These are phyloP conservation scores for Portunus trituberculatus DNA, from an alignment of 1,140 invertebrate genomes.

Conservation along the genomic window DNA sequence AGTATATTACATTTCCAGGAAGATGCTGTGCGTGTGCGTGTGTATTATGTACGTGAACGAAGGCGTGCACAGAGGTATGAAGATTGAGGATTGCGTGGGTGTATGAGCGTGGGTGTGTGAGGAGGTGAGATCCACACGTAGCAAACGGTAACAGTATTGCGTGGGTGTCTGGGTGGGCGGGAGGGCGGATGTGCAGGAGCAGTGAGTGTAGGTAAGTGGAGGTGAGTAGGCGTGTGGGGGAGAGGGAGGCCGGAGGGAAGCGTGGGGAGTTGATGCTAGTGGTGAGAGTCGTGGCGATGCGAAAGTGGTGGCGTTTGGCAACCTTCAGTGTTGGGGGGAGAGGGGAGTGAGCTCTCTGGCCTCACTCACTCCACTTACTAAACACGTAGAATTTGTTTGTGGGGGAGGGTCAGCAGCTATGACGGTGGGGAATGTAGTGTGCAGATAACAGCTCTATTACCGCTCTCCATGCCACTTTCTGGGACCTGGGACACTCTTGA, in stretches of 20 bases:
- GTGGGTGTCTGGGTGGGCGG: neutral
- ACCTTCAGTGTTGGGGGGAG: neutral
- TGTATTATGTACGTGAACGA: neutral
- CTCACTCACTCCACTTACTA: conserved; percentile 8
- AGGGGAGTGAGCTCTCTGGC: conserved; percentile 34
- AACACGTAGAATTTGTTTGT: conserved; percentile 53
- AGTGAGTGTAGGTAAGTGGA: neutral
- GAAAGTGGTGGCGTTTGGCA: conserved; percentile 29
- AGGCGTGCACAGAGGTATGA: neutral
- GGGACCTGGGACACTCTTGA: neutral
- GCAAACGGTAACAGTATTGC: neutral
- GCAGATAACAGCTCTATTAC: conserved; percentile 26
- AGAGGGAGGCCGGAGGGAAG: neutral
- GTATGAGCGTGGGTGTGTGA: neutral
- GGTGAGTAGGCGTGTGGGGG: neutral
- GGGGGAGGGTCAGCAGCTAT: conserved; percentile 38
- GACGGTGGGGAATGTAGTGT: conserved; percentile 31
- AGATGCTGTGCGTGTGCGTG: neutral
- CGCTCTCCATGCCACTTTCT: neutral
- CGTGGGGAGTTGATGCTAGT: neutral
- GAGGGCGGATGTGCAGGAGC: neutral
- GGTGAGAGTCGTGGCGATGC: neutral
- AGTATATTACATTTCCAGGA: neutral
- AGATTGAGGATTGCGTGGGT: neutral
- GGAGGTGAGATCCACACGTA: too few species aligned